Percentiles rank a stretch among this genome's conserved stretches.
These are phyloP conservation scores for Conus ventricosus DNA, from an alignment of 1,140 invertebrate species.

Conservation along the genomic window DNA sequence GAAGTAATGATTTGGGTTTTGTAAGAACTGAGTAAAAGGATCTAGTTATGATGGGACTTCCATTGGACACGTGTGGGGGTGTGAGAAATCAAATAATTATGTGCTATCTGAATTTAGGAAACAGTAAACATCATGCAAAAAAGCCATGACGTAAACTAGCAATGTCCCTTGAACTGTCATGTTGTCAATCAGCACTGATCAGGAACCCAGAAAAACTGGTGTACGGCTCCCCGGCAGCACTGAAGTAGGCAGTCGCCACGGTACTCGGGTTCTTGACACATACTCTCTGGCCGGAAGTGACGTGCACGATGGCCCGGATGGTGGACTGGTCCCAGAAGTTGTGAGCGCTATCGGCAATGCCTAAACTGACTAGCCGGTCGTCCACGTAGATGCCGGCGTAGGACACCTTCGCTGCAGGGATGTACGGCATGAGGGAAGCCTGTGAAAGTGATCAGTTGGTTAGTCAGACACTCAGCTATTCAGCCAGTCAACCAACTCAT, in stretches of 20 bases:
- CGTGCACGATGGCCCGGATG: not conserved
- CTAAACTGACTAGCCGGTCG: not conserved
- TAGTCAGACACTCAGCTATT: too few species aligned
- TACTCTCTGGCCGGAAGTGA: not conserved
- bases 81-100: too few species aligned
- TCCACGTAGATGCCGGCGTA: slow-evolving; percentile 1
- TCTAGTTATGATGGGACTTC: too few species aligned
- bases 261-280: not conserved
- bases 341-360: not conserved
- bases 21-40: too few species aligned
- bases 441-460: not conserved
- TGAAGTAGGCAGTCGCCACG: not conserved
- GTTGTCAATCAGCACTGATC: not conserved
- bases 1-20: too few species aligned
- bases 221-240: not conserved
- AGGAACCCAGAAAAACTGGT: slow-evolving; percentile 7
- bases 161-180: too few species aligned
- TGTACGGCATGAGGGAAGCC: not conserved
- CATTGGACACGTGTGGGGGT: too few species aligned
- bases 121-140: too few species aligned
- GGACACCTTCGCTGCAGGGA: not conserved
- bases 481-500: too few species aligned
- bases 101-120: too few species aligned
- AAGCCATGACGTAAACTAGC: too few species aligned
- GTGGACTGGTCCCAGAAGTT: not conserved